These are phyloP conservation scores for Piezodorus guildinii DNA, from an alignment of 1,140 invertebrate genomes.

Conservation along the genomic window DNA sequence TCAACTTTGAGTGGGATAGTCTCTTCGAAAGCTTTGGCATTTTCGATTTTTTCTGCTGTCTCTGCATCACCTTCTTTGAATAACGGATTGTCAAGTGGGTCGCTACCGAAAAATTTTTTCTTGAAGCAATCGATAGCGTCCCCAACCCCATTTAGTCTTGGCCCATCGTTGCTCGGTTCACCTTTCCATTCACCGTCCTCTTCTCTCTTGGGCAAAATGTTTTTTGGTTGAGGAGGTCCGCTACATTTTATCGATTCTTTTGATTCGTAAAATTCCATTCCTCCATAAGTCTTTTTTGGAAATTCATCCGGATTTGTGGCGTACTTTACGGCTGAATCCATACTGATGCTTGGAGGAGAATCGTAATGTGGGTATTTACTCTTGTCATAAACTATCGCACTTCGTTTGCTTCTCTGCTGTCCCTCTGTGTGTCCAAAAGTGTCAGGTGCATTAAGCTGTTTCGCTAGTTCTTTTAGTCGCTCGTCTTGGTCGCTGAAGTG, in stretches of 20 bases:
- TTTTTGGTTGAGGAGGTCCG: constrained; percentile 33
- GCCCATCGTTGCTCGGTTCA: constrained; percentile 24
- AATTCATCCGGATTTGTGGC: constrained; percentile 41
- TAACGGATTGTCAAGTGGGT: constrained; percentile 61
- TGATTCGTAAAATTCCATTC: constrained; percentile 49
- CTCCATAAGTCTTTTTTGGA: constrained; percentile 37
- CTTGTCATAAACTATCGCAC: constrained; percentile 35
- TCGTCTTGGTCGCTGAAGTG: constrained; percentile 21
- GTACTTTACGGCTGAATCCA: constrained; percentile 45
- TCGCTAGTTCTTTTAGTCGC: constrained; percentile 24
- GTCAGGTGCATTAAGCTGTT: constrained; percentile 22
- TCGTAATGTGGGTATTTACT: constrained; percentile 32
- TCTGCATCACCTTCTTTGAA: constrained; percentile 45
- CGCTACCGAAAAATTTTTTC: constrained; percentile 55
- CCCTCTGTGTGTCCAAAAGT: not conserved
- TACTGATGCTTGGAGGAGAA: constrained; percentile 31
- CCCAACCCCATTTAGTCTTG: constrained; percentile 43
- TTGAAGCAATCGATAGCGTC: constrained; percentile 64
- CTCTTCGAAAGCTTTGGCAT: constrained; percentile 12
- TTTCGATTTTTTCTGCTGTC: constrained; percentile 12
- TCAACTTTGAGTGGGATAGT: not conserved
- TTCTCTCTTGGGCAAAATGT: constrained; percentile 34
- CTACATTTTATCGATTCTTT: constrained; percentile 36
- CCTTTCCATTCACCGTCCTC: constrained; percentile 29
- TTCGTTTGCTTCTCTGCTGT: constrained; percentile 17